Evolutionary conservation across 2,888 invertebrate genomes (phyloP), one percentile per base, ranked within the genome.

Genomic region (Leucophora obtusa): DNA sequence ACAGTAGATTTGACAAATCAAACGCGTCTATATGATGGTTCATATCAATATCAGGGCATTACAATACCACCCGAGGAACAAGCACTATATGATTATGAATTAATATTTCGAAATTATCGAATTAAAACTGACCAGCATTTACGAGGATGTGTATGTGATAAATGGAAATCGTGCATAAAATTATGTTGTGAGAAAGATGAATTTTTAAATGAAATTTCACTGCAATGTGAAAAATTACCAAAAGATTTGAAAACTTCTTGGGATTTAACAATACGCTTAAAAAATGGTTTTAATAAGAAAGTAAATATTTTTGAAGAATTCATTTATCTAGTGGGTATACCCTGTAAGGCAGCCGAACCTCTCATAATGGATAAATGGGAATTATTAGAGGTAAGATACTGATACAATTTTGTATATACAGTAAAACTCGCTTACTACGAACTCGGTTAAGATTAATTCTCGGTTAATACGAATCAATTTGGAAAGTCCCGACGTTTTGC

Each of bases 111-210:
- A 1, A 79, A 70, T 6, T 10, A 58, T 43, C 38, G 60, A 0
- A 47, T 75, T 5, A 11, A 65, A 6, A 60, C 78, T 15, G 24
- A 18, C 15, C 6, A 38, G 1, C 85, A 86, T 78, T 28, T 84
- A 3, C 84, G 87, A 5, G 88, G 89, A 7, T 89, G 89, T 62
- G 76, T 86, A 5, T 88, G 88, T 73, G 43, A 81, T 9, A 11
- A 83, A 7, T 15, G 83, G 5, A 84, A 81, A 59, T 53, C 79
- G 15, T 88, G 88, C 63, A 79, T 86, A 0, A 83, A 86, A 43
- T 84, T 87, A 43, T 87, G 87, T 60, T 88, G 88, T 59, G 73
- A 79, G 17, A 65, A 73, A 6, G 66, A 62, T 17, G 28, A 75
- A 21, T 68, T 71, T 15, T 62, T 63, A 0, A 18, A 62, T 54